Evolutionary conservation across 2,888 invertebrate genomes (phyloP).

Genomic region (Tiphia femorata): DNA sequence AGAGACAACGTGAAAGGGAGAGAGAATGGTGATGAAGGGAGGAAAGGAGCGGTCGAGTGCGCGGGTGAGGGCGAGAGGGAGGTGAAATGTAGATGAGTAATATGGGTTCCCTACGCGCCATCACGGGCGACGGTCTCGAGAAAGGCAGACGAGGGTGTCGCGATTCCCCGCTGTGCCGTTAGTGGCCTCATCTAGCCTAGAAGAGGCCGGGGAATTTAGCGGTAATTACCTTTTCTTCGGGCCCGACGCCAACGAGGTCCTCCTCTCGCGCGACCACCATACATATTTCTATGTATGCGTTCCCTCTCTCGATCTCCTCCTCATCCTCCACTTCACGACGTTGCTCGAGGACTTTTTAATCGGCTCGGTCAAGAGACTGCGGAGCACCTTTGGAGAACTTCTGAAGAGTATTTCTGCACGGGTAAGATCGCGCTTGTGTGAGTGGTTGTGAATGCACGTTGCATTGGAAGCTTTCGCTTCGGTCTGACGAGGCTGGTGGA

Average conservation of each 20-base stretch:
- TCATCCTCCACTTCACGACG: too few relatives aligned
- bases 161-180: constrained; percentile 66
- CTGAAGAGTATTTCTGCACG: too few relatives aligned
- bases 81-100: constrained; percentile 67
- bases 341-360: too few relatives aligned
- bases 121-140: constrained; percentile 41
- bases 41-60: constrained; percentile 19
- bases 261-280: too few relatives aligned
- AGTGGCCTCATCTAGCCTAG: constrained; percentile 66
- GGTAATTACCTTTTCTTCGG: constrained; percentile 65
- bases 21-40: constrained; percentile 26
- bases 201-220: constrained; percentile 55
- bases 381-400: too few relatives aligned
- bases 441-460: too few relatives aligned
- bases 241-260: constrained; percentile 45
- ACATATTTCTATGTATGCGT: too few relatives aligned
- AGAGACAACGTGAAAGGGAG: constrained; percentile 6
- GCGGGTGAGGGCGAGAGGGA: constrained; percentile 34
- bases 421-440: too few relatives aligned
- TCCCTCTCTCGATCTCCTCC: too few relatives aligned
- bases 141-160: constrained; percentile 64
- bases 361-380: too few relatives aligned
- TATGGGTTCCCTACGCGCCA: constrained; percentile 57
- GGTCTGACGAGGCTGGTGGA: too few relatives aligned
- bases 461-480: too few relatives aligned